A percentile compares a stretch with the other conserved stretches of the same genome.
These are phyloP conservation scores for Drosophila miranda DNA, from an alignment of 1,140 invertebrate genomes.

Conservation along the genomic window DNA sequence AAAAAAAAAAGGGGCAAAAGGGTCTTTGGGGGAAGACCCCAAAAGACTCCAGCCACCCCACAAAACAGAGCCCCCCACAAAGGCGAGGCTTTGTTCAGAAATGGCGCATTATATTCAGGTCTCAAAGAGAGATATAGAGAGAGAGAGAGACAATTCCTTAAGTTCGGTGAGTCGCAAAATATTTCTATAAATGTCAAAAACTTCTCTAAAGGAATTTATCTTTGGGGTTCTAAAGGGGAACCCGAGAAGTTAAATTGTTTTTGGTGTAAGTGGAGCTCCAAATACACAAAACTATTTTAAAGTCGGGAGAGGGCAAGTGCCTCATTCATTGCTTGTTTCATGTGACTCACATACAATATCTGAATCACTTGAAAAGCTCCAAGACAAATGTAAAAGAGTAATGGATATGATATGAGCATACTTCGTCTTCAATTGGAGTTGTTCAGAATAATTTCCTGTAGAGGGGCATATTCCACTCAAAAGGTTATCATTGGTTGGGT, in stretches of 20 bases:
- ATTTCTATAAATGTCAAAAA: conserved; percentile 7
- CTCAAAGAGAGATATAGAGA: conserved; percentile 1
- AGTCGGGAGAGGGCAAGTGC: neutral
- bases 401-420: neutral
- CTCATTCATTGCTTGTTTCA: too few species aligned
- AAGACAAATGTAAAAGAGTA: conserved; percentile 12
- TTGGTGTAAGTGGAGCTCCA: neutral
- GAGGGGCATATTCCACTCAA: too few species aligned
- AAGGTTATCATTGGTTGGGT: too few species aligned
- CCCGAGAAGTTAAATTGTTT: too few species aligned
- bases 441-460: too few species aligned
- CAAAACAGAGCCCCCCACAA: conserved; percentile 17
- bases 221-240: too few species aligned
- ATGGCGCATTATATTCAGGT: conserved; percentile 39
- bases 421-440: too few species aligned
- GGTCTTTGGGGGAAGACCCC: conserved; percentile 12
- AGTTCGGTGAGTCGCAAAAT: conserved; percentile 5
- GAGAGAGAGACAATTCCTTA: conserved; percentile 4
- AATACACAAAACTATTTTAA: conserved; percentile 18
- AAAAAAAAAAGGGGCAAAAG: conserved; percentile 37
- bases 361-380: conserved; percentile 21
- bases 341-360: conserved; percentile 11
- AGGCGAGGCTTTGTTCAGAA: conserved; percentile 38
- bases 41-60: conserved; percentile 9
- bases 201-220: too few species aligned